A percentile compares a stretch with the other conserved stretches of the same genome.
These are phyloP conservation scores for Sciurus carolinensis DNA, from an alignment of 2,797 vertebrate species.

Conservation along the genomic window DNA sequence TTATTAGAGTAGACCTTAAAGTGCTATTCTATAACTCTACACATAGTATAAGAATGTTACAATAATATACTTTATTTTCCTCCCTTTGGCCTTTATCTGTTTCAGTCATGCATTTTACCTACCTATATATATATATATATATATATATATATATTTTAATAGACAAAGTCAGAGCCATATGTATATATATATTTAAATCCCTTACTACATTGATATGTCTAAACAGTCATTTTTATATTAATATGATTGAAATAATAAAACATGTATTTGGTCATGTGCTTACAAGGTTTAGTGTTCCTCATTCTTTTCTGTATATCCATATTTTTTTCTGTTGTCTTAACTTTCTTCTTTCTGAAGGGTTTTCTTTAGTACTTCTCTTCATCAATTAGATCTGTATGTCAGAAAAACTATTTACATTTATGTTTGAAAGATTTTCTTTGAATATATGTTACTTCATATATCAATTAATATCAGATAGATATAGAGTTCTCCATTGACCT, in stretches of 20 bases:
- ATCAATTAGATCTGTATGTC: background rate
- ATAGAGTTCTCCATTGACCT: background rate
- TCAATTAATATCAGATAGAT: background rate
- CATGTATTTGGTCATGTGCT: background rate
- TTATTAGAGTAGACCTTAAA: background rate
- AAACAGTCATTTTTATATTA: background rate
- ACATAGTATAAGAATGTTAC: background rate
- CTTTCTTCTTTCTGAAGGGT: background rate
- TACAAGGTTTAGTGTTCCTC: background rate
- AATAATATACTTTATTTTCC: background rate
- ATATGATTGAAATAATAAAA: background rate
- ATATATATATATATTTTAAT: background rate
- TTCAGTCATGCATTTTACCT: background rate
- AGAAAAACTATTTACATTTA: background rate
- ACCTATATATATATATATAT: background rate
- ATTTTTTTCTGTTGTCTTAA: background rate
- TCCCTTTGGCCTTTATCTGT: background rate
- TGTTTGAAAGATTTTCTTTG: background rate
- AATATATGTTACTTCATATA: background rate
- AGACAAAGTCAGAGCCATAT: too few relatives aligned
- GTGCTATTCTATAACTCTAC: background rate
- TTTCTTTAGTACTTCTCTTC: background rate
- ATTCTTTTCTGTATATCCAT: background rate
- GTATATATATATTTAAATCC: background rate
- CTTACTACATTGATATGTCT: background rate